These are phyloP conservation scores for Acridotheres tristis DNA, from an alignment of 2,797 vertebrate genomes.

Conservation along the genomic window DNA sequence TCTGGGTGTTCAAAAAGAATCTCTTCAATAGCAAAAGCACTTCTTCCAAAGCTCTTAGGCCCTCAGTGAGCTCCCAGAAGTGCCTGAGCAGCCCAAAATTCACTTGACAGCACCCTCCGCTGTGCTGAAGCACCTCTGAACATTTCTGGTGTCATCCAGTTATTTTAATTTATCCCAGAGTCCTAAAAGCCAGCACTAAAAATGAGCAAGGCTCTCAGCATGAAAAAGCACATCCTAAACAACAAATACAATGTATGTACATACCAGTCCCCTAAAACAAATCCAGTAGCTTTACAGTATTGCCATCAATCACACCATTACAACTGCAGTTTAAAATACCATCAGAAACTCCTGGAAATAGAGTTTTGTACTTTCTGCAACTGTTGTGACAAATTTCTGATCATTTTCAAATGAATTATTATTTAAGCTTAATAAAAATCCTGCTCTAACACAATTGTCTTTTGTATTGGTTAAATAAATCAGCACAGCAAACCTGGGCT, in stretches of 20 bases:
- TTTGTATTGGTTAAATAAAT: background rate
- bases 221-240: background rate
- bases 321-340: background rate
- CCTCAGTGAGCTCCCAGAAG: background rate
- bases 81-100: background rate
- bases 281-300: background rate
- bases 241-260: background rate
- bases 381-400: background rate
- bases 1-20: background rate
- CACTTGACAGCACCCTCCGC: rapidly evolving
- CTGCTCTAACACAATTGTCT: background rate
- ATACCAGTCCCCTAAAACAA: background rate
- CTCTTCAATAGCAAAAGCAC: rapidly evolving
- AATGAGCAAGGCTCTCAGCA: background rate
- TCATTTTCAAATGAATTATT: background rate
- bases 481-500: background rate
- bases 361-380: background rate
- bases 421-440: background rate
- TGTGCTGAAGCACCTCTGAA: background rate
- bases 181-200: background rate
- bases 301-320: background rate
- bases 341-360: background rate
- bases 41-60: background rate
- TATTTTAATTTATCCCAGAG: background rate
- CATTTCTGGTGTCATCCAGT: background rate